Base-by-base conservation (phyloP, 2,113 vertebrate genomes). In the Oncorhynchus tshawytscha region DNA sequence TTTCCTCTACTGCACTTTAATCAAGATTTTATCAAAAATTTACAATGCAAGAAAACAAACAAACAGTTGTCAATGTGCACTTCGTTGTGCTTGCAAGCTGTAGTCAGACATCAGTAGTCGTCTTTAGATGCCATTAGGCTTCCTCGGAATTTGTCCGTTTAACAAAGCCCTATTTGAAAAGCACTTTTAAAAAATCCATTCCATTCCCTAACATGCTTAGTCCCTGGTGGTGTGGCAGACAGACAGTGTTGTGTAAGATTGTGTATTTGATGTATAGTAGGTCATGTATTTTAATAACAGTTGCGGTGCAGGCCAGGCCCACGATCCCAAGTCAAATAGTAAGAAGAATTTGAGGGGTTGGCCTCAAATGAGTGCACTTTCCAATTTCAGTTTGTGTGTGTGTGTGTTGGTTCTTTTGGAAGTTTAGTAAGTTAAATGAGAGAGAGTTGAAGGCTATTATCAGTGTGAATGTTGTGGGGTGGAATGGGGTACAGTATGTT, bases 241-340 rank as follows among this genome's bases (percentile, higher is more conserved):
- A 51, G 48, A 51, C 49, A 54, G 51, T 54, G 16, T 54, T 54
- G 51, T 54, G 16, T 54, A 16, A 54, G 12, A 62, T 24, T 20
- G 70, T 22, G 13, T 57, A 60, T 27, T 67, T 68, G 65, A 16
- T 65, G 24, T 24, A 68, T 8, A 73, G 60, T 54, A 16, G 34
- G 59, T 69, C 18, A 3, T 16, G 76, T 83, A 71, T 81, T 70
- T 54, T 67, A 71, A 78, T 48, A 24, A 12, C 54, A 78, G 48
- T 18, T 72, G 48, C 71, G 74, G 86, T 92, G 87, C 90, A 90
- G 87, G 87, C 88, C 91, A 92, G 90, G 89, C 87, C 84, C 82
- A 82, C 64, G 79, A 66, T 67, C 39, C 85, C 81, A 82, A 78
- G 82, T 81, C 67, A 12, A 51, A 29, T 60, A 68, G n/a, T 49